phyloP scores from a whole-genome alignment of 1,140 invertebrate species.

The Monochamus saltuarius region DNA sequence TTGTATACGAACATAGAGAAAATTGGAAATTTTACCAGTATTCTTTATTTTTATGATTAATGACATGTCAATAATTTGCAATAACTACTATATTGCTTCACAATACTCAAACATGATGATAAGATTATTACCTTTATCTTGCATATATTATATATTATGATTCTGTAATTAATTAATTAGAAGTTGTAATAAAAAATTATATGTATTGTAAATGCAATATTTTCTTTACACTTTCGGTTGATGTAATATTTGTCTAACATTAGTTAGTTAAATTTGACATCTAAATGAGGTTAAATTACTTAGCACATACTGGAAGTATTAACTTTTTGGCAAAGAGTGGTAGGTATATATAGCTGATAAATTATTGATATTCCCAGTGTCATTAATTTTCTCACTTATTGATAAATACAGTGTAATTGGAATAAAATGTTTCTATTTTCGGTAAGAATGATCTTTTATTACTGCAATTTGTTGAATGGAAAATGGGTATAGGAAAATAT shows the following conservation, averaged over 20 bases:
- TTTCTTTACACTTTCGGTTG: constrained; percentile 15
- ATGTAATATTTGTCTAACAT: constrained; percentile 32
- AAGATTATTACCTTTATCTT: too few relatives aligned
- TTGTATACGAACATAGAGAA: too few relatives aligned
- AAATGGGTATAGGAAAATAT: neutral
- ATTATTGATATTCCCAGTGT: constrained; percentile 5
- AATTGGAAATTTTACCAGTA: too few relatives aligned
- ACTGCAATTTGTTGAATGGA: neutral
- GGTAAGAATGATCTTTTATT: neutral
- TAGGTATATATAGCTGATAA: constrained; percentile 11
- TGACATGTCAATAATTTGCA: too few relatives aligned
- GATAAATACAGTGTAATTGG: neutral
- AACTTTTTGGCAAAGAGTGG: constrained; percentile 11
- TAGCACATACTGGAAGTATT: constrained; percentile 26
- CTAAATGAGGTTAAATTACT: constrained; percentile 32
- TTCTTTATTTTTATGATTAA: too few relatives aligned
- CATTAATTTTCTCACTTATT: neutral
- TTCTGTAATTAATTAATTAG: too few relatives aligned
- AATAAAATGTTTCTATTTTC: constrained; percentile 6
- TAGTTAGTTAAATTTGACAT: constrained; percentile 13
- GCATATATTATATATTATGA: too few relatives aligned
- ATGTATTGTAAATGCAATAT: neutral
- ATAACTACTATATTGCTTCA: too few relatives aligned
- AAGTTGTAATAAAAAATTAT: too few relatives aligned
- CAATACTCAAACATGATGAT: too few relatives aligned